Conservation (phyloP, 2,888 invertebrate species). For the Isotomurus palustris region DNA sequence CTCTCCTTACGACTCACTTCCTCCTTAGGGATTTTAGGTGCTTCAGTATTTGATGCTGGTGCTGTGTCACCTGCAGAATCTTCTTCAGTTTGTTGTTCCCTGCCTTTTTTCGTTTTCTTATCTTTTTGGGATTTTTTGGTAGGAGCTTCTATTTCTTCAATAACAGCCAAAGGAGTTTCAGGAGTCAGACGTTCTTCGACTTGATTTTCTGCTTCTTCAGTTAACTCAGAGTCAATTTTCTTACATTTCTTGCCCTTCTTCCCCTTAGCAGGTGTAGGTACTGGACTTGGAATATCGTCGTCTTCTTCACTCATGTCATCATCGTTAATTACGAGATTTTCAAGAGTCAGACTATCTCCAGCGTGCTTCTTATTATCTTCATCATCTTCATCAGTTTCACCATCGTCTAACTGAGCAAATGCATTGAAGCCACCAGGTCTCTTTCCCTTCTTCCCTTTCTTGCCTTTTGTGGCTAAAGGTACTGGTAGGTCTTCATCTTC, state of each 20-base stretch:
- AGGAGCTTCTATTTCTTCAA: conserved; percentile 9
- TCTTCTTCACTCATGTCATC: no score
- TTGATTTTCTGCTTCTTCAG: conserved; percentile 21
- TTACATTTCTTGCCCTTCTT: conserved; percentile 51
- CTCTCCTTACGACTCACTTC: conserved; percentile 16
- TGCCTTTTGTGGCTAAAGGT: conserved; percentile 47
- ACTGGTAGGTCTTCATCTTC: background rate
- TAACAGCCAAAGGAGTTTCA: conserved; percentile 3
- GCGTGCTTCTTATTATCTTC: conserved; percentile 50
- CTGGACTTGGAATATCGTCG: conserved; percentile 36
- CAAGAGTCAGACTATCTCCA: no score
- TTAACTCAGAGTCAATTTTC: background rate
- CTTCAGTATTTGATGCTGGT: background rate
- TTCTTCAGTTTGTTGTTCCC: background rate
- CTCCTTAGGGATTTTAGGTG: no score
- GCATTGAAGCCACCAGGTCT: conserved; percentile 35
- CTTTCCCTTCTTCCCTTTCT: conserved; percentile 46
- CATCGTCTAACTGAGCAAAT: conserved; percentile 11
- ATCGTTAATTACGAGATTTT: no score
- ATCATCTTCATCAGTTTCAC: conserved; percentile 36
- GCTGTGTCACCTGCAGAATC: background rate
- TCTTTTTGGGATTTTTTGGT: conserved; percentile 1
- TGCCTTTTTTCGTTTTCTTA: background rate
- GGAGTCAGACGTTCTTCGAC: conserved; percentile 3
- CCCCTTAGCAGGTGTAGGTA: conserved; percentile 48